Evolutionary conservation across 2,797 vertebrate species (phyloP).

Genomic region (Siniperca obscura): DNA sequence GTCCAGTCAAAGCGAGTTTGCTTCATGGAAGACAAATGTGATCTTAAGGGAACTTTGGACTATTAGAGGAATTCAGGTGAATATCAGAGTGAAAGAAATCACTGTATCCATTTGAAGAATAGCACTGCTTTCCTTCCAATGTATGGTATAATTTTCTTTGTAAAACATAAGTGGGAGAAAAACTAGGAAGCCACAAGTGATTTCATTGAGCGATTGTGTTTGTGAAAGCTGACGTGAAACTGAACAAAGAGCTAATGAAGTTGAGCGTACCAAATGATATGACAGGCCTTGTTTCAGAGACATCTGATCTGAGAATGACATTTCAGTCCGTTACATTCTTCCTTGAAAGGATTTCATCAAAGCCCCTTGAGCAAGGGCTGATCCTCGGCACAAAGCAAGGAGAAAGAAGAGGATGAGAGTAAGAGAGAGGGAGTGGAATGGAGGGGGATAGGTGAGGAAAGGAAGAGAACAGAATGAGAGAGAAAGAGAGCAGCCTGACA

Average conservation of each 20-base stretch:
- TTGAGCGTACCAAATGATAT: slow-evolving; percentile 26
- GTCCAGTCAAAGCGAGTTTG: background rate
- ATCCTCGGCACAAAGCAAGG: slow-evolving; percentile 53
- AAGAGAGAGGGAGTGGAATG: slow-evolving; percentile 2
- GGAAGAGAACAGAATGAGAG: slow-evolving; percentile 22
- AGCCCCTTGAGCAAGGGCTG: slow-evolving; percentile 54
- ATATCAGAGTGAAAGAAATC: slow-evolving; percentile 2
- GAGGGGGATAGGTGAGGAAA: slow-evolving; percentile 28
- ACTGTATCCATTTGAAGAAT: background rate
- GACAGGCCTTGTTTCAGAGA: slow-evolving; percentile 58
- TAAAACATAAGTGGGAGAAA: slow-evolving; percentile 29
- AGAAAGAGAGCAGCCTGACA: slow-evolving; percentile 57
- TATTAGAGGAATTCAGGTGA: background rate
- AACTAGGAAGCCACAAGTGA: slow-evolving; percentile 38
- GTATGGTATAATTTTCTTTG: slow-evolving; percentile 13
- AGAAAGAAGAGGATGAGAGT: slow-evolving; percentile 34
- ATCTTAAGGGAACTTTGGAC: background rate
- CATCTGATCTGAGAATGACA: slow-evolving; percentile 64
- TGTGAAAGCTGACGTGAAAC: slow-evolving; percentile 34
- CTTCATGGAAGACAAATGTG: background rate
- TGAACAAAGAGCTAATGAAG: slow-evolving; percentile 68
- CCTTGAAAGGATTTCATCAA: slow-evolving; percentile 70
- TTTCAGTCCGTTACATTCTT: slow-evolving; percentile 57
- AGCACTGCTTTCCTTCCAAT: background rate
- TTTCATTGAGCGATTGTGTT: slow-evolving; percentile 35